These are phyloP conservation scores for Fistularia tabacaria DNA, from an alignment of 2,797 vertebrate species.

Conservation along the genomic window DNA sequence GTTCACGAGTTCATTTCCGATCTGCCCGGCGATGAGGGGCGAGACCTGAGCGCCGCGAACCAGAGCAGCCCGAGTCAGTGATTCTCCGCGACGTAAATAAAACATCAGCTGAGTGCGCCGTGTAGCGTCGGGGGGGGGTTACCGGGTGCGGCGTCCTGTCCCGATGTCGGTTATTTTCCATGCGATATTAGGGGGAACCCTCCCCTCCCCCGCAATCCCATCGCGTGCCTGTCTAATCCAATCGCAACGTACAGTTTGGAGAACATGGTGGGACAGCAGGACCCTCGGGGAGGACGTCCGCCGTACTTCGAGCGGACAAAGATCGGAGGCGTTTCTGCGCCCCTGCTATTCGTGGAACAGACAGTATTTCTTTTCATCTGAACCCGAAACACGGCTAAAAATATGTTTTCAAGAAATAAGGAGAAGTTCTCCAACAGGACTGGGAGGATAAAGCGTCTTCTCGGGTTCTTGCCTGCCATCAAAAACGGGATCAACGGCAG, in stretches of 20 bases:
- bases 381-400: too few species aligned
- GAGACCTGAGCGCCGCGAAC: too few species aligned
- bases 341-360: too few species aligned
- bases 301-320: not conserved
- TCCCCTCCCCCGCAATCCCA: not conserved
- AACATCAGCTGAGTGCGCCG: conserved; percentile 54
- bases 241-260: conserved; percentile 28
- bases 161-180: conserved; percentile 4
- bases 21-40: too few species aligned
- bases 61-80: too few species aligned
- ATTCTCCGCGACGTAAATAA: conserved; percentile 47
- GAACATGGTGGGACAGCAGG: conserved; percentile 21
- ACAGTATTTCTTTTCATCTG: too few species aligned
- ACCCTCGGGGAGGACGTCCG: not conserved
- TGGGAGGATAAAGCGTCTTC: too few species aligned
- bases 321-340: not conserved
- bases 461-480: too few species aligned
- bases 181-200: conserved; percentile 11
- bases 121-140: conserved; percentile 21
- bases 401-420: too few species aligned
- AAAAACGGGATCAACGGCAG: too few species aligned
- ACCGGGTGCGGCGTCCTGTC: conserved; percentile 12
- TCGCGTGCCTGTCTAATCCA: conserved; percentile 40
- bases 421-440: too few species aligned
- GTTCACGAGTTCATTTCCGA: too few species aligned